Base-by-base conservation (phyloP, 2,113 vertebrate species). In the Prietella phreatophila region DNA sequence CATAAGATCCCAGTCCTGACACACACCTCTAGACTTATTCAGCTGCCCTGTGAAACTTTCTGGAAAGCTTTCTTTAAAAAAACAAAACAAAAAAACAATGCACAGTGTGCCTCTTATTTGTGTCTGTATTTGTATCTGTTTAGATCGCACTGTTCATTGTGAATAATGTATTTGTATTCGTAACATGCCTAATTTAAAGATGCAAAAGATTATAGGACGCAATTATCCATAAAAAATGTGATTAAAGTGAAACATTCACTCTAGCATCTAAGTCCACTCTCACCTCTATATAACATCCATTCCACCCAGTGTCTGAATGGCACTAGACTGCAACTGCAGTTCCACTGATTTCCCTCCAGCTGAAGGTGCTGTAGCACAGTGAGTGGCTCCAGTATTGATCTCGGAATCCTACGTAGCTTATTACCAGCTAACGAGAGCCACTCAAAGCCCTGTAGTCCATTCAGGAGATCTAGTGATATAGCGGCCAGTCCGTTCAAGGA, bases 221-320 rank as follows among this genome's bases (percentile, higher is more conserved):
- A 30, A 15, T 69, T 7, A 69, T 65, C 61, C 9, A 27, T 65
- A n/a, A 8, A 65, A 65, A 65, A n/a, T 27, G 61, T 11, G 61
- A 65, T 11, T 65, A 10, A n/a, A 65, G 25, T 65, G 61, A 65
- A 27, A 55, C 22, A 60, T 60, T 20, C 25, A 25, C 1, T n/a
- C 63, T 13, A n/a, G 13, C 9, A 2, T 3, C 3, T 33, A 71
- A 67, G n/a, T 20, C 78, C 17, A 42, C 42, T 75, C 94, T 94
- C 87, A 99, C 98, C 98, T 94, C 97, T 94, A 90, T 97, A 99
- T 84, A 97, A 95, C 93, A 99, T 95, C 98, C 97, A 99, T 91
- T 99, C 98, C 94, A 99, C 95, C 97, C 97, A 98, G 93, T 97
- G 96, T 92, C 97, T 99, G 94, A 99, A 97, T 78, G 97, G 96